Evolutionary conservation across 37 sponge, comb jelly and placozoan genomes (phyloP).

Genomic region (Hormiphora californensis): DNA sequence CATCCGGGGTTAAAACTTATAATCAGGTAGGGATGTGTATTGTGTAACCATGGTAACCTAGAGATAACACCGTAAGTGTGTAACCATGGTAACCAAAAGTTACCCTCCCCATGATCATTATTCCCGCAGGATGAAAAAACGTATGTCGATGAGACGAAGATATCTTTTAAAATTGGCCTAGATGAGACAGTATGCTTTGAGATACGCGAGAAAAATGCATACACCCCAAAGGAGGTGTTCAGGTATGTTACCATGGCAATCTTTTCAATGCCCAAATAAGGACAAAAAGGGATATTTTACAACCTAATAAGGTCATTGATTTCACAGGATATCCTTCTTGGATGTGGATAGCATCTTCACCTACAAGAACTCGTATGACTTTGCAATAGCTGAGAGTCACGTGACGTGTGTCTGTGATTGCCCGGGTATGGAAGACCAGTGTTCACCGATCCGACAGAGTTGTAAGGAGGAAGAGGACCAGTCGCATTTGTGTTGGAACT

Average conservation of each 20-base stretch:
- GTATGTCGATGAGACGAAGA: neutral
- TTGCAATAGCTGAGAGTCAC: neutral
- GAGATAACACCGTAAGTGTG: no score
- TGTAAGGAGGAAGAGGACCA: constrained; percentile 20
- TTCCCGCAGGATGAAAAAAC: neutral
- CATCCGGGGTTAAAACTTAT: no score
- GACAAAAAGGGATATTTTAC: no score
- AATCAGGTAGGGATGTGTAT: no score
- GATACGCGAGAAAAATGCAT: neutral
- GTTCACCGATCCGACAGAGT: constrained; percentile 17
- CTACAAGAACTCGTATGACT: constrained; percentile 47
- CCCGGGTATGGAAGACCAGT: constrained; percentile 48
- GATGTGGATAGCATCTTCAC: constrained; percentile 41
- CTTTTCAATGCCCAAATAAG: no score
- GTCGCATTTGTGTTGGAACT: constrained; percentile 24
- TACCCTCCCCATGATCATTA: no score
- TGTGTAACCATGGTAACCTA: no score
- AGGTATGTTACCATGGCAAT: no score
- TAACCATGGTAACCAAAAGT: no score
- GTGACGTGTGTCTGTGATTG: constrained; percentile 48
- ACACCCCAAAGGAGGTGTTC: no score
- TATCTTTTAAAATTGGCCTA: constrained; percentile 4
- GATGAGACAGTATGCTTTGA: constrained; percentile 33
- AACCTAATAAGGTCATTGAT: no score
- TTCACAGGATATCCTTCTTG: no score